Evolutionary conservation across 2,888 invertebrate species (phyloP).

Genomic region (Tenthredo distinguenda): DNA sequence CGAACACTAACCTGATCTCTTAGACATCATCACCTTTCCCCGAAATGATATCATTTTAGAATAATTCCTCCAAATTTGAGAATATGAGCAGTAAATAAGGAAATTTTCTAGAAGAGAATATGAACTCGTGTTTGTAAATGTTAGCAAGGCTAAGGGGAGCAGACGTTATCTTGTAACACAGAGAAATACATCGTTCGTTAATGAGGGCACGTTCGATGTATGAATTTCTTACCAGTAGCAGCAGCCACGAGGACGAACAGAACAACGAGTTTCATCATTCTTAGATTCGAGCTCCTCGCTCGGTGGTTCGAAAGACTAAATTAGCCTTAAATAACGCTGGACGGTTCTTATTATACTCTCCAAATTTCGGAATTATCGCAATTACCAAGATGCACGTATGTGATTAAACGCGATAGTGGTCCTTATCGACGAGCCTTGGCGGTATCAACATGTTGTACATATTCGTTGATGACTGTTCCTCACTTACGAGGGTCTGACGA

Average conservation of each 20-base stretch:
- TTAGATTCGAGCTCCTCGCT: not conserved
- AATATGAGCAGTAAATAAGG: too few relatives aligned
- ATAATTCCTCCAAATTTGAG: too few relatives aligned
- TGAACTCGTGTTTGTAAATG: constrained; percentile 72
- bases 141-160: not conserved
- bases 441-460: not conserved
- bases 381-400: not conserved
- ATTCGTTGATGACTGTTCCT: constrained; percentile 37
- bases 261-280: constrained; percentile 56
- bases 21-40: too few relatives aligned
- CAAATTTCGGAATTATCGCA: constrained; percentile 56
- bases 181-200: not conserved
- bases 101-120: too few relatives aligned
- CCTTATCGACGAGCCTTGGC: not conserved
- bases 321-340: not conserved
- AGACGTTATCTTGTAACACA: constrained; percentile 52
- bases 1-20: too few relatives aligned
- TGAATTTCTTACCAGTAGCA: constrained; percentile 49
- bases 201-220: constrained; percentile 52
- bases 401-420: not conserved
- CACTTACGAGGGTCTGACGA: constrained; percentile 74
- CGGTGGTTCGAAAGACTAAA: not conserved
- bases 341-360: not conserved
- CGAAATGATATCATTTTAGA: too few relatives aligned
- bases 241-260: constrained; percentile 50